phyloP scores from a whole-genome alignment of 2,888 invertebrate genomes.

The Clistopyga incitator region DNA sequence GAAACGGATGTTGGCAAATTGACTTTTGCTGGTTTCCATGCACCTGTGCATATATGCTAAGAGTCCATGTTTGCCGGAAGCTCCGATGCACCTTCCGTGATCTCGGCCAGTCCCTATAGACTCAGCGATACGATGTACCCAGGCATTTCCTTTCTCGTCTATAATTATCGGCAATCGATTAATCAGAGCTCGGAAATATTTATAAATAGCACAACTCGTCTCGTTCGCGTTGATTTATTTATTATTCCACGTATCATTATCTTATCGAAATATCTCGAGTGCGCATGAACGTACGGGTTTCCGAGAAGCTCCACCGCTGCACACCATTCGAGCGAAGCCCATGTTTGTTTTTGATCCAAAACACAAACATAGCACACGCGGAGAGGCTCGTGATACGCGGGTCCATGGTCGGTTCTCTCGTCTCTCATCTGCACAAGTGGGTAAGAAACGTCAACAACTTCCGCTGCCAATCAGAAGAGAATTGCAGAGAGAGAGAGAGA shows the following conservation, averaged over 20 bases:
- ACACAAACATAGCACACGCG: too few species aligned
- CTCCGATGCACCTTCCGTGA: conserved; percentile 16
- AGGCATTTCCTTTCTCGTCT: conserved; percentile 7
- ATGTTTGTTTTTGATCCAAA: too few species aligned
- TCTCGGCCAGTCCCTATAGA: background rate
- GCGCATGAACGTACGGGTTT: too few species aligned
- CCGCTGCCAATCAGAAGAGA: conserved; percentile 51
- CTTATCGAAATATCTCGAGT: too few species aligned
- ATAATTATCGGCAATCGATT: conserved; percentile 14
- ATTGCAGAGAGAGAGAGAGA: conserved; percentile 32
- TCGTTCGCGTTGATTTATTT: background rate
- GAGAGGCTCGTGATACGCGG: conserved; percentile 42
- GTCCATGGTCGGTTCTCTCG: conserved; percentile 46
- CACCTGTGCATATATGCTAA: conserved; percentile 8
- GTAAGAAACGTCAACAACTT: conserved; percentile 17
- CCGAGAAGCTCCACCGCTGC: too few species aligned
- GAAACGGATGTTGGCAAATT: conserved; percentile 23
- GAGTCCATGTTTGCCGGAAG: conserved; percentile 12
- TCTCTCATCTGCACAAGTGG: conserved; percentile 48
- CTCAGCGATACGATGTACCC: background rate
- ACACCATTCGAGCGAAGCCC: too few species aligned
- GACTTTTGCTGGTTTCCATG: conserved; percentile 18
- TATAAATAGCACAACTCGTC: background rate
- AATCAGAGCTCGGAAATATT: background rate
- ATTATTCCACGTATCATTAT: background rate